Evolutionary conservation across 2,797 vertebrate genomes (phyloP), one percentile per base, ranked within the genome.

Genomic region (Allochrocebus solatus): DNA sequence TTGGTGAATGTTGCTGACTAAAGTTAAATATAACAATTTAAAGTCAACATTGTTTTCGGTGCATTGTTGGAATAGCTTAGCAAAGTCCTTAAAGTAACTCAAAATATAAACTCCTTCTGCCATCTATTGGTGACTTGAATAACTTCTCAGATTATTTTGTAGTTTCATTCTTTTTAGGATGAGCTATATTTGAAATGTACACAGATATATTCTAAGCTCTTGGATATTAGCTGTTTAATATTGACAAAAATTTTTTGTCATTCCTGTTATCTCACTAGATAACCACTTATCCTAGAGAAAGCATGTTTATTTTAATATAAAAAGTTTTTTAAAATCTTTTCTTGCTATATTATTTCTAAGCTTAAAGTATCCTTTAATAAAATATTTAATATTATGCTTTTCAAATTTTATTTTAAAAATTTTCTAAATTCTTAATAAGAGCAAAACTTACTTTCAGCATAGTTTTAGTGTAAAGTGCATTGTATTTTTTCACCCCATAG

Each of bases 61-160:
- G 1, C 17, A 46, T 43, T 84, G 48, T 53, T 78, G 59, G 10
- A 94, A 59, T 50, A 82, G 16, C 43, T 57, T 78, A 33, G 13
- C 43, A 9, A 55, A 75, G 8, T 1, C 14, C 28, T 81, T 72
- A 19, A 33, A 91, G 24, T 26, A 86, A 72, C 6, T 93, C 70
- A 82, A 95, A 95, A 43, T 89, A 41, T 78, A 89, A 74, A 21
- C 59, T 78, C 28, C 17, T 93, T 57, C 84, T 96, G 95, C 97
- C 96, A 97, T 83, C 95, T 97, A 75, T 4, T 67, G 96, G 75
- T 87, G 19, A 83, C 55, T 64, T 96, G 5, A 83, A 92, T 90
- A 74, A 74, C 17, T 67, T 83, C 53, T 21, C 76, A 19, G 28
- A 0, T 57, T 85, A 70, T n/a, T 85, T 78, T 84, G 7, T 28